Conservation (phyloP, 2,888 invertebrate species). For the Cyclophora punctaria region DNA sequence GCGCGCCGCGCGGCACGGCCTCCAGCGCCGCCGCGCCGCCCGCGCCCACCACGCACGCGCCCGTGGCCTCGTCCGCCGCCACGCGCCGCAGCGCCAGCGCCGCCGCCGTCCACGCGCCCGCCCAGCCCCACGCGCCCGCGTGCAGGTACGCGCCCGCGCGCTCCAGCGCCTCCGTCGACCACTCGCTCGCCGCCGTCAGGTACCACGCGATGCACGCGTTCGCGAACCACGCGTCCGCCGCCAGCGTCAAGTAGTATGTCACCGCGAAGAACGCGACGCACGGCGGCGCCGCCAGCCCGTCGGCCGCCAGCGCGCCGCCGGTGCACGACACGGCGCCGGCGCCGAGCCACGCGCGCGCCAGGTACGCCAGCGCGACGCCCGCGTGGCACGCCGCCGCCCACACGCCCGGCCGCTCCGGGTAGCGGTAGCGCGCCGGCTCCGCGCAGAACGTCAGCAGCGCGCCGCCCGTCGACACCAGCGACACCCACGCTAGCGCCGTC, state of each 20-base stretch:
- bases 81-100: conserved; percentile 86
- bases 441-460: conserved; percentile 90
- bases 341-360: conserved; percentile 78
- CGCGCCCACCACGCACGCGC: conserved; percentile 84
- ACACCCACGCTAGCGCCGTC: conserved; percentile 84
- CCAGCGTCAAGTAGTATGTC: conserved; percentile 85
- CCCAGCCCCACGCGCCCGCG: conserved; percentile 90
- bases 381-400: conserved; percentile 93
- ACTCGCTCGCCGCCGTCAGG: conserved; percentile 91
- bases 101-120: conserved; percentile 88
- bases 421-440: conserved; percentile 91
- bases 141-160: conserved; percentile 90
- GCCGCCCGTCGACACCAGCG: conserved; percentile 87
- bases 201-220: conserved; percentile 93
- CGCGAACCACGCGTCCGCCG: conserved; percentile 90
- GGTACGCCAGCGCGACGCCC: conserved; percentile 84
- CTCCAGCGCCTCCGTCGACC: conserved; percentile 94
- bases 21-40: conserved; percentile 77
- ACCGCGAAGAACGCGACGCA: conserved; percentile 85
- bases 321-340: conserved; percentile 48
- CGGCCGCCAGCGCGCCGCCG: conserved; percentile 56
- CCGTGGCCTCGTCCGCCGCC: conserved; percentile 86
- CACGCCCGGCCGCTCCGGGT: conserved; percentile 93
- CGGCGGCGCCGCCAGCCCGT: conserved; percentile 69
- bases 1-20: conserved; percentile 75